Evolutionary conservation across 2,797 vertebrate species (phyloP).

Genomic region (Sarcophilus harrisii): DNA sequence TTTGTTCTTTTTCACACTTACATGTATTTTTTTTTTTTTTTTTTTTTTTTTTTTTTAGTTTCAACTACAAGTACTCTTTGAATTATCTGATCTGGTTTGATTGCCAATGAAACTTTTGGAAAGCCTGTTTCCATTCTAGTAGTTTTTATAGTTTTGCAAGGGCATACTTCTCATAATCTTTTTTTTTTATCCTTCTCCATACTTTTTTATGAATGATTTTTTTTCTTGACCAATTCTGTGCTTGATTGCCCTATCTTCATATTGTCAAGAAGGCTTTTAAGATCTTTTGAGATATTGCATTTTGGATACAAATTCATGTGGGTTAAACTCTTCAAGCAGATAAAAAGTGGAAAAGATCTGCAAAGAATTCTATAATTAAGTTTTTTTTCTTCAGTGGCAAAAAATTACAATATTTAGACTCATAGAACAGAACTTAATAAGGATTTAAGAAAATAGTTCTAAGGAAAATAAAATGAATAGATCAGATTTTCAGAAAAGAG

Average conservation of each 20-base stretch:
- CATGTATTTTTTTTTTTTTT: neutral
- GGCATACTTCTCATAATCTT: neutral
- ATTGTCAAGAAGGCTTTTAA: neutral
- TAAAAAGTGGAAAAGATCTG: neutral
- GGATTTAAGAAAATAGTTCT: neutral
- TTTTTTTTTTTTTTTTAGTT: too few relatives aligned
- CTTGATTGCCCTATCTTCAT: neutral
- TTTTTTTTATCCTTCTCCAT: neutral
- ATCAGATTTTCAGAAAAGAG: neutral
- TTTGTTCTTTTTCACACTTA: neutral
- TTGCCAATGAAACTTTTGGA: neutral
- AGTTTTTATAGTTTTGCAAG: neutral
- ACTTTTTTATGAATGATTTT: neutral
- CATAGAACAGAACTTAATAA: neutral
- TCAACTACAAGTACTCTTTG: neutral
- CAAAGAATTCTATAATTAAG: neutral
- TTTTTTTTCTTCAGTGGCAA: neutral
- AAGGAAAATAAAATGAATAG: neutral
- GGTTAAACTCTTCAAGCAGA: neutral
- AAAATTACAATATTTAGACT: neutral
- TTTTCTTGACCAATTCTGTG: neutral
- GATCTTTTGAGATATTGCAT: neutral
- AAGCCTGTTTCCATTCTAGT: neutral
- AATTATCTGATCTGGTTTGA: neutral
- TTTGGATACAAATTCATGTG: neutral